phyloP scores from a whole-genome alignment of 2,113 vertebrate genomes.

The Phainopepla nitens region DNA sequence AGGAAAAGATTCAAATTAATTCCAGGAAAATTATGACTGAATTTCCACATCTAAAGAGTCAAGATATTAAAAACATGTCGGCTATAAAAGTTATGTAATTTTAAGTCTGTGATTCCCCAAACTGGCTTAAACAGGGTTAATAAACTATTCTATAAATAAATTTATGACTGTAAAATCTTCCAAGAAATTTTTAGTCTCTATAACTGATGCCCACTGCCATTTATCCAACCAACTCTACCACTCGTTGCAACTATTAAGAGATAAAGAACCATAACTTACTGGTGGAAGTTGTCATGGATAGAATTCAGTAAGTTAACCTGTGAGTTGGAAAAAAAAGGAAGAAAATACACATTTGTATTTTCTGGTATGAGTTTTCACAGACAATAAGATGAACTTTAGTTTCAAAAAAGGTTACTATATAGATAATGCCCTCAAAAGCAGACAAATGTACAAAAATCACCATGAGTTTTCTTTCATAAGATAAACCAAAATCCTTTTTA shows the following conservation, averaged over 20 bases:
- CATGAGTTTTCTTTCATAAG: not conserved
- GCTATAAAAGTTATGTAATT: not conserved
- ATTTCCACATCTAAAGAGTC: not conserved
- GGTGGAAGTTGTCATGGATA: conserved; percentile 97
- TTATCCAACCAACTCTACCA: not conserved
- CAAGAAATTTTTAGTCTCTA: not conserved
- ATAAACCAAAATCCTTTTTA: not conserved
- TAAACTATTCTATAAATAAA: not conserved
- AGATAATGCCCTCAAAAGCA: not conserved
- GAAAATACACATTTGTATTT: not conserved
- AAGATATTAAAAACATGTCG: not conserved
- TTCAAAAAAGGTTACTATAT: not conserved
- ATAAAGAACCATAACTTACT: conserved; percentile 78
- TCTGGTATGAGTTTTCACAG: not conserved
- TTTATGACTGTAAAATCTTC: not conserved
- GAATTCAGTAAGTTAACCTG: conserved; percentile 97
- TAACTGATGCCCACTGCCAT: not conserved
- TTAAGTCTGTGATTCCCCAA: not conserved
- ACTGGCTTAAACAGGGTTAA: not conserved
- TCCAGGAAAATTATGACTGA: not conserved
- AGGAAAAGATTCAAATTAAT: not conserved
- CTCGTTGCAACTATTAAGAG: not conserved
- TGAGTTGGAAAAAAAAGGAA: not conserved
- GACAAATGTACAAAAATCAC: not conserved
- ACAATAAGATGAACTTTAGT: not conserved